Evolutionary conservation across 2,797 vertebrate species (phyloP).

Genomic region (Phylloscopus collybita): DNA sequence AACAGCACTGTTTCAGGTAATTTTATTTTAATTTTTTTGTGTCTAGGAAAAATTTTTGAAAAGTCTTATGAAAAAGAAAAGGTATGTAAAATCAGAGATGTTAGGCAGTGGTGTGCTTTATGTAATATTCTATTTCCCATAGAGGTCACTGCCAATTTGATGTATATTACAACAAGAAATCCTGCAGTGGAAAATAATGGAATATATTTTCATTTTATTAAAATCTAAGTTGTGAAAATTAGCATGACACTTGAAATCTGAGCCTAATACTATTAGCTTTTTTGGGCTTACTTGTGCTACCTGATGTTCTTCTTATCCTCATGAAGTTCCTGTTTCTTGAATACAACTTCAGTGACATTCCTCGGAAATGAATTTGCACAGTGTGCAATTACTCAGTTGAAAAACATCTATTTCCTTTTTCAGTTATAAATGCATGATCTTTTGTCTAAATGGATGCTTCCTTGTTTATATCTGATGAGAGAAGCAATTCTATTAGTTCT

Average conservation of each 20-base stretch:
- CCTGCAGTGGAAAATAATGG: not conserved
- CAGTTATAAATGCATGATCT: not conserved
- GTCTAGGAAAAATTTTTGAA: not conserved
- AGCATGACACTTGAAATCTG: not conserved
- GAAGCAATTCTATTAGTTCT: not conserved
- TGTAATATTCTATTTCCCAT: not conserved
- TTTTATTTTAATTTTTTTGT: not conserved
- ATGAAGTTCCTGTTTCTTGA: not conserved
- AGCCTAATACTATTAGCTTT: not conserved
- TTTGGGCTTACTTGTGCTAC: not conserved
- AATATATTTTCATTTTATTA: not conserved
- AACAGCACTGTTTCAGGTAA: not conserved
- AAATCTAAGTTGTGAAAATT: not conserved
- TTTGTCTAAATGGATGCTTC: not conserved
- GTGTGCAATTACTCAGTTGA: not conserved
- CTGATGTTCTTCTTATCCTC: not conserved
- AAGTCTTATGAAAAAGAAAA: not conserved
- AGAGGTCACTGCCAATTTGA: not conserved
- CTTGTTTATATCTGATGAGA: not conserved
- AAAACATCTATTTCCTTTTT: conserved; percentile 3
- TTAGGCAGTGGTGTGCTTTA: not conserved
- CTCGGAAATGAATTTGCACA: not conserved
- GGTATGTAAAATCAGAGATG: not conserved
- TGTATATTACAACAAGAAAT: not conserved
- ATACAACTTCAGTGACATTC: not conserved